Evolutionary conservation across 2,797 vertebrate species (phyloP).

Genomic region (Oophaga sylvatica): DNA sequence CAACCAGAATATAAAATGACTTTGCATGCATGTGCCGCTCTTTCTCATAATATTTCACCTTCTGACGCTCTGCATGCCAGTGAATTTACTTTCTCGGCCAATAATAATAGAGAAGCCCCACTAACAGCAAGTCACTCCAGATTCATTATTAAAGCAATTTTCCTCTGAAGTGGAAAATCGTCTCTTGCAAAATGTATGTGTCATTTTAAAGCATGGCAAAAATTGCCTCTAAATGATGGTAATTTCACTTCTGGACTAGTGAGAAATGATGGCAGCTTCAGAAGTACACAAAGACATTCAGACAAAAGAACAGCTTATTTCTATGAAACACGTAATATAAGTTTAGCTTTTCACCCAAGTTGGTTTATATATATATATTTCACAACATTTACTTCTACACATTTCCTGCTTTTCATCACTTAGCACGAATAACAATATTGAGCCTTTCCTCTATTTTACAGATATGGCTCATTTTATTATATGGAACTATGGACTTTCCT

Average conservation of each 20-base stretch:
- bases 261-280: conserved; percentile 29
- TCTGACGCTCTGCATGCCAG: neutral
- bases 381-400: neutral
- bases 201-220: conserved; percentile 34
- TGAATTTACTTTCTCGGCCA: conserved; percentile 8
- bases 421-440: neutral
- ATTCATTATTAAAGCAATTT: conserved; percentile 47
- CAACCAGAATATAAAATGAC: conserved; percentile 14
- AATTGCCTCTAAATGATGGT: conserved; percentile 42
- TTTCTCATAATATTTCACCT: conserved; percentile 17
- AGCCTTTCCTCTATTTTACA: neutral
- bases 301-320: conserved; percentile 5
- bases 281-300: conserved; percentile 26
- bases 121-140: conserved; percentile 45
- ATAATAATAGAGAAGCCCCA: conserved; percentile 21
- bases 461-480: neutral
- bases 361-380: neutral
- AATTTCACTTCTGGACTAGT: conserved; percentile 32
- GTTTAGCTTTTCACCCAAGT: neutral
- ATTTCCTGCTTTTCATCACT: neutral
- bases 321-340: neutral
- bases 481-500: neutral
- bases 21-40: conserved; percentile 7
- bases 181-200: conserved; percentile 28
- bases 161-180: conserved; percentile 42